These are phyloP conservation scores for Dromas ardeola DNA, from an alignment of 2,113 vertebrate genomes.

Conservation along the genomic window DNA sequence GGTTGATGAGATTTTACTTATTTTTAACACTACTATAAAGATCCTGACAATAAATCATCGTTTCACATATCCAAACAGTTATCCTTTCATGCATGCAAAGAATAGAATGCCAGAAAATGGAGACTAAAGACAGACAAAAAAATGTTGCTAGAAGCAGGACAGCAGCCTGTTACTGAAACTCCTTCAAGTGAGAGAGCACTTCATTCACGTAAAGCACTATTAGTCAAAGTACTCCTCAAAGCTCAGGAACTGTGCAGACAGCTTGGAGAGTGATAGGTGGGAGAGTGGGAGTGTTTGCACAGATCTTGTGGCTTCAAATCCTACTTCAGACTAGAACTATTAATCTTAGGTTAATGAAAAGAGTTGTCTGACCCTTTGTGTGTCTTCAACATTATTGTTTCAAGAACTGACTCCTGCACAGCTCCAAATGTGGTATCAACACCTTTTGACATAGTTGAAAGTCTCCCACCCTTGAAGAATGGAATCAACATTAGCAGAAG, in stretches of 20 bases:
- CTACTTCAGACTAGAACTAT: neutral
- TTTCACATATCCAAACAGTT: neutral
- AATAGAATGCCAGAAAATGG: neutral
- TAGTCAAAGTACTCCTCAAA: neutral
- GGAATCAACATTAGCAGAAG: neutral
- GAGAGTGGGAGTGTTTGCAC: neutral
- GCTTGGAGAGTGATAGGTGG: neutral
- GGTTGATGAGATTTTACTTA: conserved; percentile 60
- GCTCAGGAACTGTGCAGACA: neutral
- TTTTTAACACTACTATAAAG: conserved; percentile 62
- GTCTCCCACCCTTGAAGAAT: neutral
- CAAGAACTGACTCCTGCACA: neutral
- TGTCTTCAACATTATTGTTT: neutral
- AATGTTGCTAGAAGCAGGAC: neutral
- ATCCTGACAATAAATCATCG: conserved; percentile 3
- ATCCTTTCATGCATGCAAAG: neutral
- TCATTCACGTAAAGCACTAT: neutral
- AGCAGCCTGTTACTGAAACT: neutral
- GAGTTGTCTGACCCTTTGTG: neutral
- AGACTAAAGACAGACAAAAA: neutral
- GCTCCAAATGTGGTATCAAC: neutral
- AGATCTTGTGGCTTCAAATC: neutral
- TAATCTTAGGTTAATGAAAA: neutral
- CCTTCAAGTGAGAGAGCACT: neutral
- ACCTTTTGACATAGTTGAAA: neutral